phyloP scores from a whole-genome alignment of 2,888 invertebrate genomes.

The Spisula solida region DNA sequence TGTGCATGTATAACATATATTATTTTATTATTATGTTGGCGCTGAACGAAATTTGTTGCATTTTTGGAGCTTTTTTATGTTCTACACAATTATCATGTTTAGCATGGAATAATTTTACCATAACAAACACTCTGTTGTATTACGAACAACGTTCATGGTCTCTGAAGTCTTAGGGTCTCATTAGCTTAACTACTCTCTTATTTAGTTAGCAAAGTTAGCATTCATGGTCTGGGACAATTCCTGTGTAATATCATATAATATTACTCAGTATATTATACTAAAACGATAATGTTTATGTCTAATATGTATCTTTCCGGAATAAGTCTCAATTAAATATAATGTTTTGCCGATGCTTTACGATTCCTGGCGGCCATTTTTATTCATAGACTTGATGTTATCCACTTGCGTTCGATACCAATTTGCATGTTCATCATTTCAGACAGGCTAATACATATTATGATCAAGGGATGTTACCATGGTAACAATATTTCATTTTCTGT shows the following conservation, averaged over 20 bases:
- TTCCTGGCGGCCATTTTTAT: constrained; percentile 28
- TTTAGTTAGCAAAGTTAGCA: neutral
- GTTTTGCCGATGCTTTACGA: neutral
- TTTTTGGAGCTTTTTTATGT: too few relatives aligned
- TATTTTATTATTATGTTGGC: too few relatives aligned
- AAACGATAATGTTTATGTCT: constrained; percentile 12
- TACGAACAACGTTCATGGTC: too few relatives aligned
- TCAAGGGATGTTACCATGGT: constrained; percentile 42
- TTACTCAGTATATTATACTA: neutral
- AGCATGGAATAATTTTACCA: too few relatives aligned
- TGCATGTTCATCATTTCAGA: constrained; percentile 27
- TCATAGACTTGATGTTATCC: constrained; percentile 20
- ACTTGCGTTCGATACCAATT: constrained; percentile 21
- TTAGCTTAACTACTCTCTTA: neutral
- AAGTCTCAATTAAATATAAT: constrained; percentile 8
- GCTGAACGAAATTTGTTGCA: too few relatives aligned
- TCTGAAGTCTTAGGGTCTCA: too few relatives aligned
- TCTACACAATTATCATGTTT: too few relatives aligned
- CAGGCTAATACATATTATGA: constrained; percentile 34
- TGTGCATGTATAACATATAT: too few relatives aligned
- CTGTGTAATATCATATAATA: neutral
- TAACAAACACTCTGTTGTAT: too few relatives aligned
- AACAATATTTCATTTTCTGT: constrained; percentile 51
- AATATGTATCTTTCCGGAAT: neutral
- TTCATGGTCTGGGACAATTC: constrained; percentile 5